Percentiles rank a stretch among this genome's conserved stretches.
phyloP scores from a whole-genome alignment of 2,113 vertebrate species.

The Potamarius usumacintae region DNA sequence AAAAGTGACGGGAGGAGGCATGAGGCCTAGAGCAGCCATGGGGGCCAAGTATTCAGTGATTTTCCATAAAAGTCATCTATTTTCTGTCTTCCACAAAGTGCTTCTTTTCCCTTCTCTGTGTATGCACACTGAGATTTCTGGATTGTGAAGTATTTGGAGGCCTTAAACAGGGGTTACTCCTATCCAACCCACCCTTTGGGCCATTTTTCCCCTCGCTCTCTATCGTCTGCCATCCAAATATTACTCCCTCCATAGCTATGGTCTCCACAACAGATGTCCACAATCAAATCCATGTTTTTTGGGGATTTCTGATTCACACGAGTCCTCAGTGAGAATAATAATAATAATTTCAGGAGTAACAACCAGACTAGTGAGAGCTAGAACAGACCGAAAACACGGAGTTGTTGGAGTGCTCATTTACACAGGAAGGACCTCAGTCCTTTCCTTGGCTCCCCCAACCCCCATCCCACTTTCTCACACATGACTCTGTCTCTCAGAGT shows the following conservation, averaged over 20 bases:
- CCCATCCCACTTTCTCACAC: conserved; percentile 5
- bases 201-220: not conserved
- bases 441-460: not conserved
- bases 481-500: conserved; percentile 7
- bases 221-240: conserved; percentile 10
- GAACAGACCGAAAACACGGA: not conserved
- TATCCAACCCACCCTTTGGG: not conserved
- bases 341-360: not conserved
- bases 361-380: not conserved
- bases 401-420: not conserved
- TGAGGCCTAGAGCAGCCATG: not conserved
- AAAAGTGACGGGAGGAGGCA: not conserved
- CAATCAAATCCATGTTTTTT: conserved; percentile 10
- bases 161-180: conserved; percentile 31
- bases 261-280: conserved; percentile 20
- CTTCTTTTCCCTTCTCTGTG: conserved; percentile 15
- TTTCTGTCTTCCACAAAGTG: conserved; percentile 12
- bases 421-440: not conserved
- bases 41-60: not conserved
- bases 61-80: conserved; percentile 33
- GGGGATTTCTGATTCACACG: not conserved
- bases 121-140: not conserved
- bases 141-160: conserved; percentile 33
- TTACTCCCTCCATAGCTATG: conserved; percentile 6
- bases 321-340: not conserved